Percentiles rank a stretch among this genome's conserved stretches.
Conservation (phyloP, 2,113 vertebrate species). For the Merops nubicus region DNA sequence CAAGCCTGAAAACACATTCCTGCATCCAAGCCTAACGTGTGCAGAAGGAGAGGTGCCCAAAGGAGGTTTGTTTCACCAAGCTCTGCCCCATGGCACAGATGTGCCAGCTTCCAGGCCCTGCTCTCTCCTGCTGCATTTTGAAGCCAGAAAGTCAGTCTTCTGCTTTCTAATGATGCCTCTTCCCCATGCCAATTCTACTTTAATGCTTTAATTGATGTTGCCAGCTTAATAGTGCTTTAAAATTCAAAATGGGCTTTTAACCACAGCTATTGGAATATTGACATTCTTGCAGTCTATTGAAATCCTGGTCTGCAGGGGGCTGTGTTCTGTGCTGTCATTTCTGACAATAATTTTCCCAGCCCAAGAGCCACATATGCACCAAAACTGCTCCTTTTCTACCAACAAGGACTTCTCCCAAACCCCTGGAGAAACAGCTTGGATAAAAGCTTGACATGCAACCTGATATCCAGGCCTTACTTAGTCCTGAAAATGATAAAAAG, state of each 20-base stretch:
- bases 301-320: not conserved
- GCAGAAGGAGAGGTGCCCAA: not conserved
- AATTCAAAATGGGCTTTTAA: slow-evolving; percentile 38
- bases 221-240: not conserved
- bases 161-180: not conserved
- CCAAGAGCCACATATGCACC: not conserved
- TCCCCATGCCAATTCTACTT: not conserved
- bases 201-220: slow-evolving; percentile 4
- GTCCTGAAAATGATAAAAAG: not conserved
- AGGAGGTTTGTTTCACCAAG: not conserved
- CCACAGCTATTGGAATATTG: not conserved
- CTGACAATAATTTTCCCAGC: not conserved
- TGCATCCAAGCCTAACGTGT: not conserved
- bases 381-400: not conserved
- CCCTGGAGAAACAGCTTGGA: not conserved
- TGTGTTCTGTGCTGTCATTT: not conserved
- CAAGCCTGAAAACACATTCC: not conserved
- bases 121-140: not conserved
- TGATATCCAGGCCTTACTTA: not conserved
- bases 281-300: not conserved
- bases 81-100: not conserved
- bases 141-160: not conserved
- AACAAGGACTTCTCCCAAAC: not conserved
- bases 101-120: not conserved
- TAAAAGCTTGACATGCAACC: not conserved